Percentiles rank a stretch among this genome's conserved stretches.
Conservation (phyloP, 2,113 vertebrate species). For the Nestor notabilis region DNA sequence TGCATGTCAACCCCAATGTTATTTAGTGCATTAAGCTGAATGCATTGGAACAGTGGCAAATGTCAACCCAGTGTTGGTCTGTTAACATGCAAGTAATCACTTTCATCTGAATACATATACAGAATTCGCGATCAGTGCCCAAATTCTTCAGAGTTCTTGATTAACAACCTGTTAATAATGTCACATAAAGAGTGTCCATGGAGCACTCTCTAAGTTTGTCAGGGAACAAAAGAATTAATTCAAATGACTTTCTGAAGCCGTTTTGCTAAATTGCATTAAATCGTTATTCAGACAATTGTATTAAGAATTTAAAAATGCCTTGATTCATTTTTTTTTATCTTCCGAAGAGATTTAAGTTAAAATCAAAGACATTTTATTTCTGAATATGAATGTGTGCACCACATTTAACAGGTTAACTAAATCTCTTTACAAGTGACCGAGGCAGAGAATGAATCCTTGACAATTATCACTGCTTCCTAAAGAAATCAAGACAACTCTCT, state of each 20-base stretch:
- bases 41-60: not conserved
- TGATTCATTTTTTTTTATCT: not conserved
- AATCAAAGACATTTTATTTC: constrained; percentile 25
- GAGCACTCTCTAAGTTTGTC: not conserved
- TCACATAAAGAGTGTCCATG: not conserved
- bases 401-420: not conserved
- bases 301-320: not conserved
- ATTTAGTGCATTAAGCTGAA: not conserved
- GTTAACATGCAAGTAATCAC: not conserved
- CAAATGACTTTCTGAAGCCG: not conserved
- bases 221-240: not conserved
- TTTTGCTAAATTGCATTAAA: not conserved
- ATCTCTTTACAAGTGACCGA: not conserved
- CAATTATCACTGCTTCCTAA: not conserved
- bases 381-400: not conserved
- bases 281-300: not conserved
- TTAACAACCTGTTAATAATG: not conserved
- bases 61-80: accelerated
- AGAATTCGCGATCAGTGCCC: not conserved
- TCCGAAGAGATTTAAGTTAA: not conserved
- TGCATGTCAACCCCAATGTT: not conserved
- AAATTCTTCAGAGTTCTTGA: not conserved
- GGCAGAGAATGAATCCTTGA: not conserved
- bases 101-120: not conserved
- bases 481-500: not conserved